Evolutionary conservation across 2,797 vertebrate species (phyloP).

Genomic region (Protosalanx chinensis): DNA sequence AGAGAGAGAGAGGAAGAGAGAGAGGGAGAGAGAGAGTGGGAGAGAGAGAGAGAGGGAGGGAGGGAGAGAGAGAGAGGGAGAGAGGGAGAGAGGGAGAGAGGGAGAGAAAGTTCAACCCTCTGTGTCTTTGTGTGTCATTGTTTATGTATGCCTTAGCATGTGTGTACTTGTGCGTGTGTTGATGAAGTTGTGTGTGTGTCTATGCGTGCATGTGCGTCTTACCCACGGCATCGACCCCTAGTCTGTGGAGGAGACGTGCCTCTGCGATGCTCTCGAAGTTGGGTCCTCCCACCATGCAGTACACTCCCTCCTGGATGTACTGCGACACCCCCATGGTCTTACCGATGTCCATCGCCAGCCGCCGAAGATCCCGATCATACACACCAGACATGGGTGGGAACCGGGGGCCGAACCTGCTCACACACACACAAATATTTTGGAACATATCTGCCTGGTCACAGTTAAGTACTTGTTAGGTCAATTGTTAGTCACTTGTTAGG

Average conservation of each 20-base stretch:
- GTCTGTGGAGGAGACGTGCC: constrained; percentile 71
- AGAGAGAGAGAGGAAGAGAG: no score
- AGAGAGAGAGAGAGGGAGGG: no score
- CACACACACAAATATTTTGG: not conserved
- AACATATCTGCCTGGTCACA: not conserved
- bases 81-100: no score
- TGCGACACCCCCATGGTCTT: constrained; percentile 63
- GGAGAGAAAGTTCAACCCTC: not conserved
- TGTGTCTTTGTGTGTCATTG: not conserved
- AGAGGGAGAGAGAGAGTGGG: no score
- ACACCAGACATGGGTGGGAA: constrained; percentile 79
- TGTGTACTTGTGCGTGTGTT: not conserved
- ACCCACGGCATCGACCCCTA: constrained; percentile 82
- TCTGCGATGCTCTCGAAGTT: constrained; percentile 81
- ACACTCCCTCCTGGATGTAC: constrained; percentile 75
- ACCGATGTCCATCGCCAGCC: constrained; percentile 67
- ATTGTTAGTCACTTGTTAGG: not conserved
- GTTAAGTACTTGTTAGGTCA: not conserved
- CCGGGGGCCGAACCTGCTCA: constrained; percentile 77
- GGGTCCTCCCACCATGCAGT: constrained; percentile 81
- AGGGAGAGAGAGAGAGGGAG: no score
- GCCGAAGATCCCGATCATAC: constrained; percentile 74
- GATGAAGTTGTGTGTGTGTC: not conserved
- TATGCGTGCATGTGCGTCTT: constrained; percentile 29
- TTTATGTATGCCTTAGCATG: not conserved